Conservation (phyloP, 2,113 vertebrate genomes). For the Megalops atlanticus region DNA sequence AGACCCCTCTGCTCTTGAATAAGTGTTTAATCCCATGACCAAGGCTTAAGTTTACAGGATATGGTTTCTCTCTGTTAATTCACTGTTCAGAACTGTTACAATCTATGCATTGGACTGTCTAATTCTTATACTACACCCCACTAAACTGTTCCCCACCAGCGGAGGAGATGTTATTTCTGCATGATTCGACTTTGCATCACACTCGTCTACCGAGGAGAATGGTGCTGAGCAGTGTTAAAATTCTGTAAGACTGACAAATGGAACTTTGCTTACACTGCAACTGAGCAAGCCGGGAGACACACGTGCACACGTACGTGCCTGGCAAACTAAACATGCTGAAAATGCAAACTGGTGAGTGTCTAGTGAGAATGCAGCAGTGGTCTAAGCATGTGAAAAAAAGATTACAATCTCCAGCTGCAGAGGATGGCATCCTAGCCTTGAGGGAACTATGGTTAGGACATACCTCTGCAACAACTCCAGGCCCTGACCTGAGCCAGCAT, state of each 20-base stretch:
- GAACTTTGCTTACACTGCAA: not conserved
- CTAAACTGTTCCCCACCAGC: too few relatives aligned
- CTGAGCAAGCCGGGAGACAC: not conserved
- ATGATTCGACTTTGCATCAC: not conserved
- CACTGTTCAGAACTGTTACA: not conserved
- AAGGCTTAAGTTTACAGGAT: not conserved
- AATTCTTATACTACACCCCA: too few relatives aligned
- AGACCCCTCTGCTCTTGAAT: not conserved
- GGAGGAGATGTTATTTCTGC: not conserved
- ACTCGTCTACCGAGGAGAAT: not conserved
- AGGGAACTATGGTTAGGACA: not conserved
- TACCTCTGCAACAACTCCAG: constrained; percentile 16
- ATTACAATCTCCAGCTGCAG: constrained; percentile 1
- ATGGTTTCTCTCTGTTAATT: not conserved
- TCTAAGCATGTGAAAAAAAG: not conserved
- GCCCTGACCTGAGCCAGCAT: constrained; percentile 23
- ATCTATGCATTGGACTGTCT: not conserved
- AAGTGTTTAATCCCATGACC: not conserved
- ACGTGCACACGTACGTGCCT: not conserved
- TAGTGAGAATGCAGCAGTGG: not conserved
- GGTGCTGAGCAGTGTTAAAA: not conserved
- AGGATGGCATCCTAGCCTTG: not conserved
- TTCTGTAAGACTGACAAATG: not conserved
- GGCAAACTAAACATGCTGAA: too few relatives aligned
- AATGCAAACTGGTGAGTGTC: not conserved